Conservation (phyloP, 2,888 invertebrate genomes). For the Tanytarsus gracilentus region DNA sequence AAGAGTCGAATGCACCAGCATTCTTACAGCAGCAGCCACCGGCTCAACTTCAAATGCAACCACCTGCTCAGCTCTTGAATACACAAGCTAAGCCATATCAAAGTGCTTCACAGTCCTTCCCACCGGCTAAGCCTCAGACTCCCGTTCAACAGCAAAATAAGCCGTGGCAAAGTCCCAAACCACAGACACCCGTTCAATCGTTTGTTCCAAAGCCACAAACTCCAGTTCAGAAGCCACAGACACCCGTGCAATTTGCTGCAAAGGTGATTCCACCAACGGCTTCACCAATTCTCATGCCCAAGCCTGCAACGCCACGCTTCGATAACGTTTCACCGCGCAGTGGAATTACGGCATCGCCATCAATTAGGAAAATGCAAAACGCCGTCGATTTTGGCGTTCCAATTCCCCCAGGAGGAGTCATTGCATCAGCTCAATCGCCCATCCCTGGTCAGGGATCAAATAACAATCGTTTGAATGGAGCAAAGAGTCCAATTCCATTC, state of each 20-base stretch:
- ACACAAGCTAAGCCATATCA: neutral
- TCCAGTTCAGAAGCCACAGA: neutral
- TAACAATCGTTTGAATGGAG: neutral
- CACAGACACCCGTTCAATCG: neutral
- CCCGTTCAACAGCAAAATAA: neutral
- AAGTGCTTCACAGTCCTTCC: neutral
- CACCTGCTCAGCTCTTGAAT: neutral
- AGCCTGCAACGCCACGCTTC: neutral
- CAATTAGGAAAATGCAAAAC: slow-evolving; percentile 1
- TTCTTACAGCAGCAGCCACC: neutral
- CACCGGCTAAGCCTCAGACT: slow-evolving; percentile 2
- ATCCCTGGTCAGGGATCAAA: neutral
- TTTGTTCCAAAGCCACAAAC: neutral
- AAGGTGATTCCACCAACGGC: neutral
- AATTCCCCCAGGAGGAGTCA: neutral
- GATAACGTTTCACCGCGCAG: slow-evolving; percentile 1
- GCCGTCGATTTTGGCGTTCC: neutral
- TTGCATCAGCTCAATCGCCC: slow-evolving; percentile 13
- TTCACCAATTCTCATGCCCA: slow-evolving; percentile 3
- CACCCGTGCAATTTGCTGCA: neutral
- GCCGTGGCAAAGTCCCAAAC: too few relatives aligned
- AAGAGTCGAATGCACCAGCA: neutral
- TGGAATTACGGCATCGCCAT: slow-evolving; percentile 7
- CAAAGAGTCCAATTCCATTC: slow-evolving; percentile 18
- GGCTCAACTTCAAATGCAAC: neutral